Percentiles rank a stretch among this genome's conserved stretches.
Evolutionary conservation across 2,113 vertebrate species (phyloP).

Genomic region (Plectropomus leopardus): DNA sequence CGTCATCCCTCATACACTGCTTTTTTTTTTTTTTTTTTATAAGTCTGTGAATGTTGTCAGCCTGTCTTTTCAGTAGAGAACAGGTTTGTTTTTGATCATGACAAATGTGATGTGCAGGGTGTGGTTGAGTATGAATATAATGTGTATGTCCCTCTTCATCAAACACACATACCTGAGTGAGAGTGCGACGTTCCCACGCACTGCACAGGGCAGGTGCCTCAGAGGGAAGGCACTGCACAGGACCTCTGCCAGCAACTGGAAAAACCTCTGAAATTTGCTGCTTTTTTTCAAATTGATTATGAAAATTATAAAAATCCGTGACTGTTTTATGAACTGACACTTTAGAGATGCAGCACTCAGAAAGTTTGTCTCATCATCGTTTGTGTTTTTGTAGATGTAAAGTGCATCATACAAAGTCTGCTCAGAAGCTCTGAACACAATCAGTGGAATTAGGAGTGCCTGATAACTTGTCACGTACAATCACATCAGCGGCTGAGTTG

Average conservation of each 20-base stretch:
- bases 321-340: background rate
- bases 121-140: constrained; percentile 49
- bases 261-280: background rate
- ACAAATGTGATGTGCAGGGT: constrained; percentile 43
- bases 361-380: background rate
- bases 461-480: background rate
- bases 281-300: background rate
- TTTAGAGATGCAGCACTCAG: background rate
- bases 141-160: constrained; percentile 10
- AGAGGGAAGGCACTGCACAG: background rate
- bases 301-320: background rate
- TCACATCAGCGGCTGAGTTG: background rate
- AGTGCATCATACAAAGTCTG: background rate
- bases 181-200: constrained; percentile 40
- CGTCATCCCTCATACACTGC: background rate
- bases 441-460: background rate
- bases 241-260: constrained; percentile 1
- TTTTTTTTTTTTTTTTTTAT: background rate
- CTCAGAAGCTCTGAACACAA: background rate
- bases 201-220: background rate
- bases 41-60: constrained; percentile 3
- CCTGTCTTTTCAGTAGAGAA: constrained; percentile 18
- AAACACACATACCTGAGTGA: constrained; percentile 50
- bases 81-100: constrained; percentile 51
- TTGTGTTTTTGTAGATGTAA: background rate